These are phyloP conservation scores for Drosophila chauvacae DNA, from an alignment of 1,140 invertebrate species.

Conservation along the genomic window DNA sequence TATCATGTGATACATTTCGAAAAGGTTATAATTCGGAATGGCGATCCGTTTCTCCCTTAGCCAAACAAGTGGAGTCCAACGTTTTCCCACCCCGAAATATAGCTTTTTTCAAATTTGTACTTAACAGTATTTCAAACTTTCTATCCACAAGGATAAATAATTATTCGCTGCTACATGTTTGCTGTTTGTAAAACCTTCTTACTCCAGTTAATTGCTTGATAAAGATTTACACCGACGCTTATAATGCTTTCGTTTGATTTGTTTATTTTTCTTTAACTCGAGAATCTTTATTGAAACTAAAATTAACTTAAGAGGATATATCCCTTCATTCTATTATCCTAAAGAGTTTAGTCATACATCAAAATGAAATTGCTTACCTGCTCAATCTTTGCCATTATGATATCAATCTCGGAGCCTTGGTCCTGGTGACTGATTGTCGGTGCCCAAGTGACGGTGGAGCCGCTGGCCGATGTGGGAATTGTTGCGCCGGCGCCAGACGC, in stretches of 20 bases:
- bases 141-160: background rate
- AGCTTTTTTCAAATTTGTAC: constrained; percentile 2
- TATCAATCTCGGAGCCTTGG: constrained; percentile 93
- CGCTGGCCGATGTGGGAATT: constrained; percentile 83
- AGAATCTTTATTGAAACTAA: background rate
- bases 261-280: background rate
- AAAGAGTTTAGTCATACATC: background rate
- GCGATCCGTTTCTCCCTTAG: background rate
- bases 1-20: background rate
- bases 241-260: background rate
- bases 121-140: background rate
- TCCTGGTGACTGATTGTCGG: constrained; percentile 87
- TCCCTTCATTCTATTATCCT: background rate
- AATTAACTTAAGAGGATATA: background rate
- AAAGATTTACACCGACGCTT: background rate
- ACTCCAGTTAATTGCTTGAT: constrained; percentile 20
- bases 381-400: constrained; percentile 97
- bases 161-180: background rate
- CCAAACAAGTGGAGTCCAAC: background rate
- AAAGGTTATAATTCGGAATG: constrained; percentile 16
- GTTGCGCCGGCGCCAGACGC: constrained; percentile 33
- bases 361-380: constrained; percentile 85
- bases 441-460: constrained; percentile 82
- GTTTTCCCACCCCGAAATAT: constrained; percentile 25
- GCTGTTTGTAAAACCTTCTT: constrained; percentile 10